phyloP scores from a whole-genome alignment of 2,888 invertebrate species.

The Volucella bombylans region DNA sequence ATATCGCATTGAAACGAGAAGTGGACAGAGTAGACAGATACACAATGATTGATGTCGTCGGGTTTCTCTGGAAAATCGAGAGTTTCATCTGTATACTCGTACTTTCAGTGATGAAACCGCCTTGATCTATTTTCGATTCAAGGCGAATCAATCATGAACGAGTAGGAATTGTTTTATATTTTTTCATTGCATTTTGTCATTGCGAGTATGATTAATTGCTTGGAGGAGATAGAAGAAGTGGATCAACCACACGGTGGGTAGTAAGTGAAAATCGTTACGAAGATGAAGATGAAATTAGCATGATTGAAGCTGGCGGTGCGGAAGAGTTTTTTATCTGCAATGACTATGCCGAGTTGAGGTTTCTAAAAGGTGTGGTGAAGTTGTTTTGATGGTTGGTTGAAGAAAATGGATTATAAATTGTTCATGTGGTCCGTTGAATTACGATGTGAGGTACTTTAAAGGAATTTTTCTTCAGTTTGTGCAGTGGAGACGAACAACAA shows the following conservation, averaged over 20 bases:
- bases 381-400: neutral
- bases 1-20: constrained; percentile 20
- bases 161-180: no score
- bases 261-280: constrained; percentile 16
- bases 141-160: constrained; percentile 67
- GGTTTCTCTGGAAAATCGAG: constrained; percentile 59
- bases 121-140: constrained; percentile 45
- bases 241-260: constrained; percentile 43
- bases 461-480: no score
- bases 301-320: constrained; percentile 43
- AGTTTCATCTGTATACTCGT: constrained; percentile 22
- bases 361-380: neutral
- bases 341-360: neutral
- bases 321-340: constrained; percentile 16
- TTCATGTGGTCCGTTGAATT: no score
- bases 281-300: constrained; percentile 50
- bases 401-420: no score
- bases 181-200: constrained; percentile 67
- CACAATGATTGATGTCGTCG: constrained; percentile 69
- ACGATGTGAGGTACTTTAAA: no score
- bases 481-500: no score
- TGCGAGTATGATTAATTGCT: constrained; percentile 62
- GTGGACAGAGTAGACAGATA: constrained; percentile 9
- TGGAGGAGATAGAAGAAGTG: constrained; percentile 41
- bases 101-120: constrained; percentile 62